Evolutionary conservation across 2,113 vertebrate species (phyloP).

Genomic region (Propithecus coquereli): DNA sequence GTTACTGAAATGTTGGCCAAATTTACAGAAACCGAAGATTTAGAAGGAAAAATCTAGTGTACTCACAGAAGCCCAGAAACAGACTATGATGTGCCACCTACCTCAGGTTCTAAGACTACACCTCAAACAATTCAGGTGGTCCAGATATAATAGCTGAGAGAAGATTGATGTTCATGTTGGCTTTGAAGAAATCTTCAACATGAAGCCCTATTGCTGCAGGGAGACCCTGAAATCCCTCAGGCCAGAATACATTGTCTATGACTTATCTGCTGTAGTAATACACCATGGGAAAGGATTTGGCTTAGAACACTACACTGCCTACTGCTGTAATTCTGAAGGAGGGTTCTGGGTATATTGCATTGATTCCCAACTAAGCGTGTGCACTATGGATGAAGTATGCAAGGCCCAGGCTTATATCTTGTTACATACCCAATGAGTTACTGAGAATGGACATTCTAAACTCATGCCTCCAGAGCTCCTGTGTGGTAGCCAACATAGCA

Average conservation of each 20-base stretch:
- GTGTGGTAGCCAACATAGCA: too few relatives aligned
- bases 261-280: slow-evolving; percentile 89
- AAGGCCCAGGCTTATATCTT: too few relatives aligned
- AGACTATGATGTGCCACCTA: slow-evolving; percentile 87
- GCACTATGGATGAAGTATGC: too few relatives aligned
- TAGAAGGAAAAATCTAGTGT: slow-evolving; percentile 88
- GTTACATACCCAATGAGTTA: too few relatives aligned
- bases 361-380: too few relatives aligned
- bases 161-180: slow-evolving; percentile 87
- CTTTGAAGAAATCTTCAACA: slow-evolving; percentile 86
- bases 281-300: slow-evolving; percentile 89
- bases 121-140: slow-evolving; percentile 86
- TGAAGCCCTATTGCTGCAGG: slow-evolving; percentile 88
- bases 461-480: too few relatives aligned
- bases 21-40: slow-evolving; percentile 88
- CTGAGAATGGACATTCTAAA: too few relatives aligned
- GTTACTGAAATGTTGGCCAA: slow-evolving; percentile 90
- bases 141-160: slow-evolving; percentile 82
- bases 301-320: slow-evolving; percentile 89
- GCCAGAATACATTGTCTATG: slow-evolving; percentile 85
- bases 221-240: slow-evolving; percentile 81
- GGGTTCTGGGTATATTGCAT: slow-evolving; percentile 50
- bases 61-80: slow-evolving; percentile 89
- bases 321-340: slow-evolving; percentile 90
- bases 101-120: slow-evolving; percentile 89